Evolutionary conservation across 2,797 vertebrate genomes (phyloP).

Genomic region (Merluccius polli): DNA sequence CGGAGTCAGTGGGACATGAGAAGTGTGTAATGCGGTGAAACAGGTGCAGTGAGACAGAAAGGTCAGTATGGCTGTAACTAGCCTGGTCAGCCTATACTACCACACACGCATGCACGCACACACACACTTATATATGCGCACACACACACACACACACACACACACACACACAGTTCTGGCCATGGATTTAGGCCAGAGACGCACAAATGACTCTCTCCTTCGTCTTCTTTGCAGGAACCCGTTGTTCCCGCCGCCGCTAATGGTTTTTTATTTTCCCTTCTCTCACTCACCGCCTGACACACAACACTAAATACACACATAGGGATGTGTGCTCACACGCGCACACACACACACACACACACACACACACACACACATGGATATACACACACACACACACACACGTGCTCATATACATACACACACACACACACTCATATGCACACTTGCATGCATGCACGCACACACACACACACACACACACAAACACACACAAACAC

Average conservation of each 20-base stretch:
- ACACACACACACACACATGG: not conserved
- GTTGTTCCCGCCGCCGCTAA: not conserved
- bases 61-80: slow-evolving; percentile 64
- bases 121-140: not conserved
- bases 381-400: not conserved
- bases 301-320: not conserved
- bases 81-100: slow-evolving; percentile 58
- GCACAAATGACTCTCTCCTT: slow-evolving; percentile 51
- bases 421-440: not conserved
- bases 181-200: slow-evolving; percentile 49
- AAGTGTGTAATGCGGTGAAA: slow-evolving; percentile 75
- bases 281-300: slow-evolving; percentile 19
- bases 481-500: no score
- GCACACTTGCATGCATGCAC: no score
- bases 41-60: slow-evolving; percentile 84
- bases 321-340: not conserved
- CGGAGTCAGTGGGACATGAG: slow-evolving; percentile 65
- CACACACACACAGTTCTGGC: slow-evolving; percentile 44
- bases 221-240: slow-evolving; percentile 9
- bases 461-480: no score
- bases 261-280: slow-evolving; percentile 3
- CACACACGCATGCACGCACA: slow-evolving; percentile 31
- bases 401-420: not conserved
- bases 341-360: not conserved
- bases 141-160: not conserved